phyloP scores from a whole-genome alignment of 2,888 invertebrate genomes.

The Agrotis exclamationis region DNA sequence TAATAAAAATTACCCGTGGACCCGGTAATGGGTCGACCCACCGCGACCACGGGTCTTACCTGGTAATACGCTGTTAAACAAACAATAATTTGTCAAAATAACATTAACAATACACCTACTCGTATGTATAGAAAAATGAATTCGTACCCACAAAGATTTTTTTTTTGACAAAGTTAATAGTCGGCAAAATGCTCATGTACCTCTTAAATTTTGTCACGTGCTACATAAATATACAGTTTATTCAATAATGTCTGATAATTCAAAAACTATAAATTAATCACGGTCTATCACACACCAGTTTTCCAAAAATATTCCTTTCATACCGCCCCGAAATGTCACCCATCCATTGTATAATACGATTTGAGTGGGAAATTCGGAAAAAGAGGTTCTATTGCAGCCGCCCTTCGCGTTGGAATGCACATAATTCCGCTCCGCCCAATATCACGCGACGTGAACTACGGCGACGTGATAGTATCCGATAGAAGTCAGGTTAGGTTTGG shows the following conservation, averaged over 20 bases:
- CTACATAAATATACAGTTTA: too few species aligned
- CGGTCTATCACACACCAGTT: constrained; percentile 7
- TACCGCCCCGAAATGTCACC: constrained; percentile 17
- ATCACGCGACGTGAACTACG: constrained; percentile 75
- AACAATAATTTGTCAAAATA: too few species aligned
- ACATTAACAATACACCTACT: too few species aligned
- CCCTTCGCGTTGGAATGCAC: constrained; percentile 77
- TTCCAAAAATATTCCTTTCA: constrained; percentile 22
- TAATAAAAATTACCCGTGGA: too few species aligned
- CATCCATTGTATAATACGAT: constrained; percentile 51
- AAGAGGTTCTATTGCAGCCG: constrained; percentile 64
- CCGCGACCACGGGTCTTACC: too few species aligned
- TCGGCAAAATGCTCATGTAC: too few species aligned
- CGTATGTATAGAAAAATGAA: too few species aligned
- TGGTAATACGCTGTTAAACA: too few species aligned
- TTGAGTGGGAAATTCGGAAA: constrained; percentile 38
- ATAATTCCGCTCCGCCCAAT: constrained; percentile 78
- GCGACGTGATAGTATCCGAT: constrained; percentile 69
- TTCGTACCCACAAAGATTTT: too few species aligned
- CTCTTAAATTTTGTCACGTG: too few species aligned
- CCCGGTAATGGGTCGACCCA: too few species aligned
- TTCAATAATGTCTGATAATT: not conserved
- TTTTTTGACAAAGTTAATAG: too few species aligned
- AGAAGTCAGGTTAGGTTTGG: constrained; percentile 34
- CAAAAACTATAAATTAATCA: constrained; percentile 2